Conservation (phyloP, 1,140 invertebrate species). For the Drosophila setifemur region DNA sequence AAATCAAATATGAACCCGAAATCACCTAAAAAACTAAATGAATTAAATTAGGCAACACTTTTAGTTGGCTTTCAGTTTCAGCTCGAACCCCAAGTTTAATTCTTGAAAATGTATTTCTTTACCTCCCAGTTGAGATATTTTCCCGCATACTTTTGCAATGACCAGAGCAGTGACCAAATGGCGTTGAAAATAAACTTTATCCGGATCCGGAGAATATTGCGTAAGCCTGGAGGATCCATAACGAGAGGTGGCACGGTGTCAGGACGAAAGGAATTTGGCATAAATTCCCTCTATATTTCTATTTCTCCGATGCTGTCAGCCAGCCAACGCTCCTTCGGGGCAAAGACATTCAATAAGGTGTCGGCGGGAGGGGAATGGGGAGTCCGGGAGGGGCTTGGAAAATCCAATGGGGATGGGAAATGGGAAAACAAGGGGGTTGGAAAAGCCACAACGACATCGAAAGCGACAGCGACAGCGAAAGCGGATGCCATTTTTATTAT, state of each 20-base stretch:
- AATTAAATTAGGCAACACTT: no score
- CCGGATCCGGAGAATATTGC: conserved; percentile 10
- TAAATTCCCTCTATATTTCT: conserved; percentile 21
- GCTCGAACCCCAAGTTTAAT: no score
- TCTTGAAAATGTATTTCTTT: no score
- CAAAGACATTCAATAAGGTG: conserved; percentile 18
- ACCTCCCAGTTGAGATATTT: no score
- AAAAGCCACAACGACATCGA: not conserved
- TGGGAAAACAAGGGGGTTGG: not conserved
- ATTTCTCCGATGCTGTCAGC: conserved; percentile 1
- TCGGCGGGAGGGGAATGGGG: not conserved
- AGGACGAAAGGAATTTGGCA: conserved; percentile 34
- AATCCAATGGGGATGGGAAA: not conserved
- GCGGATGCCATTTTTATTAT: conserved; percentile 44
- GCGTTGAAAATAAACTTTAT: no score
- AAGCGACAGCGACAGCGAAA: conserved; percentile 31
- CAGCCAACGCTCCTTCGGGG: conserved; percentile 19
- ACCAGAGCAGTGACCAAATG: no score
- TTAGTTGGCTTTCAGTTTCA: no score
- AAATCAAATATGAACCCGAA: no score
- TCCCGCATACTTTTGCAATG: no score
- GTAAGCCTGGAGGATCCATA: conserved; percentile 19
- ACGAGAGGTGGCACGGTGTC: conserved; percentile 21
- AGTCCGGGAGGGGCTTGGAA: not conserved
- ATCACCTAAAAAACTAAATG: no score